Conservation (phyloP, 2,797 vertebrate species). For the Tragopan temminckii region DNA sequence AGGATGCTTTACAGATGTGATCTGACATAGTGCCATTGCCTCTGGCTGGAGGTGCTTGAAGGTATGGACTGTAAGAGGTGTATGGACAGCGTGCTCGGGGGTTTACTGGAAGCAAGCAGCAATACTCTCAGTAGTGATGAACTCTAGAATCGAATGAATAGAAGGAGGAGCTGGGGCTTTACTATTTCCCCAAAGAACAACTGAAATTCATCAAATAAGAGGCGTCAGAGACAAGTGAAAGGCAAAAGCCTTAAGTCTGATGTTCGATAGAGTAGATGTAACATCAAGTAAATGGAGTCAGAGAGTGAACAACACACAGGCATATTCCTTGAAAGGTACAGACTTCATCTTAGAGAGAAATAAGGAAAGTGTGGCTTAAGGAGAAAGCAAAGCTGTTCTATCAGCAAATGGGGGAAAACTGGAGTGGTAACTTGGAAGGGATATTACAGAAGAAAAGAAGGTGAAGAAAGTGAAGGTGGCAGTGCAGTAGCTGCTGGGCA, state of each 20-base stretch:
- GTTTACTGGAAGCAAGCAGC: neutral
- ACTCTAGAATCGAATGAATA: neutral
- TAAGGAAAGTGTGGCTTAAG: neutral
- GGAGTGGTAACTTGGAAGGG: neutral
- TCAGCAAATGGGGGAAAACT: neutral
- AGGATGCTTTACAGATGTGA: neutral
- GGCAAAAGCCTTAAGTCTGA: neutral
- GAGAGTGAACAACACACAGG: neutral
- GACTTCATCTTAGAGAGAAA: neutral
- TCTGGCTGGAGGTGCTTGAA: neutral
- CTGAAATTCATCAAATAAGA: neutral
- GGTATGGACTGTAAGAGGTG: neutral
- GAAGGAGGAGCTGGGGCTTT: neutral
- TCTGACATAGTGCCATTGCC: neutral
- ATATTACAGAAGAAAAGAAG: neutral
- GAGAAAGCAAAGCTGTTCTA: neutral
- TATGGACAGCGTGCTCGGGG: rapidly evolving
- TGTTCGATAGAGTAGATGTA: neutral
- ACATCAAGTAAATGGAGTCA: neutral
- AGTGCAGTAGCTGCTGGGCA: neutral
- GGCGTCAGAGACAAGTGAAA: neutral
- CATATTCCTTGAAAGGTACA: neutral
- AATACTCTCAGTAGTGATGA: neutral
- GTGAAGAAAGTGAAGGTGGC: neutral
- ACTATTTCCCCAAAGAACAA: neutral